A percentile compares a stretch with the other conserved stretches of the same genome.
phyloP scores from a whole-genome alignment of 2,113 vertebrate genomes.

The Sterrhoptilus dennistouni region DNA sequence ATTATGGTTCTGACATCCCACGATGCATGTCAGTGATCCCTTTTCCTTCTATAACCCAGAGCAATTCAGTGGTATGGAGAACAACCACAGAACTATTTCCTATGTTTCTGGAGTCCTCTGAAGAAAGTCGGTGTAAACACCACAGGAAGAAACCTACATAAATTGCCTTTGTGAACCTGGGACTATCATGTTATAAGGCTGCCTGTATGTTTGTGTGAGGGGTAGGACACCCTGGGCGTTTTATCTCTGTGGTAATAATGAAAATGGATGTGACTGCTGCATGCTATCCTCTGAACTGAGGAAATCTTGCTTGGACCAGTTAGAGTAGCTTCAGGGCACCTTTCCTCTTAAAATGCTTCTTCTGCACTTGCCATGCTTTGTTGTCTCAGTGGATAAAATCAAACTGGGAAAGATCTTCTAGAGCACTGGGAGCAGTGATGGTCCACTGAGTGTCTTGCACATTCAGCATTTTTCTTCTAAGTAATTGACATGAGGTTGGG shows the following conservation, averaged over 20 bases:
- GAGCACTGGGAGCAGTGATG: background rate
- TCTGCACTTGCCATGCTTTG: background rate
- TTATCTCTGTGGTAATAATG: background rate
- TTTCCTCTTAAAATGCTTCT: background rate
- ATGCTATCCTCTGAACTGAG: background rate
- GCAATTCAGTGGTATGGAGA: background rate
- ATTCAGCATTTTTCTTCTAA: background rate
- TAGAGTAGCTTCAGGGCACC: background rate
- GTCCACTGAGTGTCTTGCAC: background rate
- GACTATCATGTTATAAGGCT: background rate
- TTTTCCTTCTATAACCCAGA: background rate
- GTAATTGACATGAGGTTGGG: background rate
- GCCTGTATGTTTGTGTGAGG: background rate
- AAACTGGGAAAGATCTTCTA: background rate
- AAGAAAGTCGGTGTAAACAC: background rate
- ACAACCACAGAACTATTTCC: background rate
- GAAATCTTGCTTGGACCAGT: background rate
- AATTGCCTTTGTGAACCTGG: background rate
- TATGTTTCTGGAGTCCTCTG: accelerated
- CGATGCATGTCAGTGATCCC: background rate
- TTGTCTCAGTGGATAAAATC: background rate
- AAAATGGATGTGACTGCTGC: background rate
- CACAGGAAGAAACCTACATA: background rate
- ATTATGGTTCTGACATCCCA: background rate
- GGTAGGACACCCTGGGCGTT: background rate